Evolutionary conservation across 2,888 invertebrate species (phyloP).

Genomic region (Rhopalosiphum nymphaeae): DNA sequence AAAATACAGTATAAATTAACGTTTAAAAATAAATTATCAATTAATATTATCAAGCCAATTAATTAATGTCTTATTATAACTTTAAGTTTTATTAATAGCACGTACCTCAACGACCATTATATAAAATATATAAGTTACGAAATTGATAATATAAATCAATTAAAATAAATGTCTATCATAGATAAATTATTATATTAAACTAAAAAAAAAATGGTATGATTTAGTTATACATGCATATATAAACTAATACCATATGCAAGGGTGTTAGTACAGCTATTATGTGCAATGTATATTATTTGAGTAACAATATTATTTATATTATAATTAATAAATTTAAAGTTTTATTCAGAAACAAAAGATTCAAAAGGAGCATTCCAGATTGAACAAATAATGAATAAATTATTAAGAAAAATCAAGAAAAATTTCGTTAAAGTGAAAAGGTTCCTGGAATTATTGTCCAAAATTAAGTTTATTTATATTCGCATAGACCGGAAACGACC

Average conservation of each 20-base stretch:
- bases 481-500: slow-evolving; percentile 1
- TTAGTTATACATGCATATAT: neutral
- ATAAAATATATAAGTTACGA: neutral
- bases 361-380: neutral
- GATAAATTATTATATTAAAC: neutral
- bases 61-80: neutral
- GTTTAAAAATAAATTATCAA: neutral
- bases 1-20: neutral
- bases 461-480: neutral
- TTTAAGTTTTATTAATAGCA: neutral
- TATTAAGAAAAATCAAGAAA: neutral
- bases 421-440: neutral
- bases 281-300: neutral
- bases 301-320: neutral
- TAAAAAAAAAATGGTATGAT: neutral
- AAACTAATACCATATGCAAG: neutral
- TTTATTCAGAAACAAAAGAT: neutral
- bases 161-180: neutral
- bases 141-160: slow-evolving; percentile 3
- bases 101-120: neutral
- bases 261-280: neutral
- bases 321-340: neutral
- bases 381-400: neutral
- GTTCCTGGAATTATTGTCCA: neutral
- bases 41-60: neutral